Evolutionary conservation across 2,888 invertebrate genomes (phyloP), one percentile per base, ranked within the genome.

Genomic region (Drosophila lacicola): DNA sequence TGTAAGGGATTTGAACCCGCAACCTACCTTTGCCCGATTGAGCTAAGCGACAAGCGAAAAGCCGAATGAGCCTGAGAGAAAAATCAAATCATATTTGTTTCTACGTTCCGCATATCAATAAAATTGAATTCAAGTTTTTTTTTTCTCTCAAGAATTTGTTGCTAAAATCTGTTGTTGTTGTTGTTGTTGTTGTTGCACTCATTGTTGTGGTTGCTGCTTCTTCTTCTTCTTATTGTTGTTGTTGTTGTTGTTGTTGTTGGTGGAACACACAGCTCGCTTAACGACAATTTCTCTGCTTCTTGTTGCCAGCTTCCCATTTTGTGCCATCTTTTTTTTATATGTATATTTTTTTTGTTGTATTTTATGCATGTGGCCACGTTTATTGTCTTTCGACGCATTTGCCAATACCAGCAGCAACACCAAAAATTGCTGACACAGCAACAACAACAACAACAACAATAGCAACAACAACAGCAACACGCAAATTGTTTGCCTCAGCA

Each of bases 381-480:
- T 80, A 80, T 81, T 80, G 81, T 74, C 81, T 66, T 81, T 81
- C 67, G 66, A 80, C 74, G 79, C 79, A 71, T 68, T 74, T 78
- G 62, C 71, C 81, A 78, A 78, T 81, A 58, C 70, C 62, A 53
- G 55, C 65, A 71, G 45, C 69, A 57, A 55, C 60, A 39, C 45
- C 68, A 68, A 63, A 75, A 72, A 70, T 53, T 75, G 80, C 80
- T 78, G 80, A 78, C 74, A 53, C 68, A 64, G 71, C 67, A 70
- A 17, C 69, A 69, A n/a, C 63, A 41, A 21, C 44, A 55, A 19
- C 60, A 42, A 8, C 45, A 45, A 3, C 60, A 61, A 29, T 46
- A 47, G 51, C 39, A 56, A 29, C 33, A 63, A 42, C 55, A 72
- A 47, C 37, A 25, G 2, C 29, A 70, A 58, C 42, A 68, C 29